Conservation (phyloP, 2,797 vertebrate species). For the Chrosomus eos region DNA sequence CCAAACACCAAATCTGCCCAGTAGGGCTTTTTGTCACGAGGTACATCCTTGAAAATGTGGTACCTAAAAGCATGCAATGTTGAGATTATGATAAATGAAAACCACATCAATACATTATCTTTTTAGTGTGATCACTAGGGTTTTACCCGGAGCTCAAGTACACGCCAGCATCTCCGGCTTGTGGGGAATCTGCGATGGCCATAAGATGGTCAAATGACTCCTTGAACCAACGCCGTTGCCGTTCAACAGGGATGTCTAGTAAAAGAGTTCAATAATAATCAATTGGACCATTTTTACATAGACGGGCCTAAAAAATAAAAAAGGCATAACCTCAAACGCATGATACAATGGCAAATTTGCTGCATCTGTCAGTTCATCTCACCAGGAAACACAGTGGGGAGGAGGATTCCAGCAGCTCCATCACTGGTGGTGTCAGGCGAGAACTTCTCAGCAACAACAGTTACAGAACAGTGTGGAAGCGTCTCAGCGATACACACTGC, state of each 20-base stretch:
- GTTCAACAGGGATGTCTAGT: conserved; percentile 78
- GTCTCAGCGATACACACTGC: conserved; percentile 81
- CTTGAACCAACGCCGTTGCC: conserved; percentile 87
- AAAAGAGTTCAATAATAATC: neutral
- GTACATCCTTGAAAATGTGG: conserved; percentile 84
- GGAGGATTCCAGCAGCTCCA: conserved; percentile 88
- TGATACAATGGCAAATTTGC: neutral
- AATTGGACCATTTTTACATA: neutral
- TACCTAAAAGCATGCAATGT: conserved; percentile 72
- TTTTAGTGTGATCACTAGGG: conserved; percentile 8
- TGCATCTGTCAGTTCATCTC: conserved; percentile 20
- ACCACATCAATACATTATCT: neutral
- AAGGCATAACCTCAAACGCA: neutral
- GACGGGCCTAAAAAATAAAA: neutral
- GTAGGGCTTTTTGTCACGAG: conserved; percentile 78
- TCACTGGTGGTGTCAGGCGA: conserved; percentile 90
- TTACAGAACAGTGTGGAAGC: conserved; percentile 79
- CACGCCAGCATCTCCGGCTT: conserved; percentile 85
- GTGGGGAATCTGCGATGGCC: conserved; percentile 77
- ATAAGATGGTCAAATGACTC: conserved; percentile 86
- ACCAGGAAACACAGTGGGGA: conserved; percentile 74
- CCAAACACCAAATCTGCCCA: conserved; percentile 88
- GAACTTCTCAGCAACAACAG: conserved; percentile 84
- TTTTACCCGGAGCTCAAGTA: conserved; percentile 87
- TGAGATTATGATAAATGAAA: neutral